Evolutionary conservation across 2,113 vertebrate genomes (phyloP).

Genomic region (Antechinus flavipes): DNA sequence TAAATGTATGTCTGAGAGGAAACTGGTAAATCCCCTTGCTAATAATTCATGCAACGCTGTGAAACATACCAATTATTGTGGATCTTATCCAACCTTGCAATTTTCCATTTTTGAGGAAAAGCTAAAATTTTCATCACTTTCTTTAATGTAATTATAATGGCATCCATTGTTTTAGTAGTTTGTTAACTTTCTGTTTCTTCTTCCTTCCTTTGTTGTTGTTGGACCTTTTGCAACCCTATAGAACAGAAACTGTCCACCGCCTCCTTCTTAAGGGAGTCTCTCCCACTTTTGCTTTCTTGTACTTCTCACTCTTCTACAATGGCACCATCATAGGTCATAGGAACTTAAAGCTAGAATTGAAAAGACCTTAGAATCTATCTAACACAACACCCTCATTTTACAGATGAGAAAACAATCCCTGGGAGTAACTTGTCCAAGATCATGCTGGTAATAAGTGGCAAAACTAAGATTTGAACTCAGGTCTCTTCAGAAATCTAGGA

Average conservation of each 20-base stretch:
- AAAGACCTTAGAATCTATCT: neutral
- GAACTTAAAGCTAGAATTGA: neutral
- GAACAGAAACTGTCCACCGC: neutral
- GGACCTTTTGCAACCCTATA: neutral
- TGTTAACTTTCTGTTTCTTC: neutral
- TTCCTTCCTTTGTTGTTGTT: neutral
- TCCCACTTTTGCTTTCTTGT: neutral
- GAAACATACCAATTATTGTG: neutral
- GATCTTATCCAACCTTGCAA: neutral
- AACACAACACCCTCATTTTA: neutral
- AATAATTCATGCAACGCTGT: neutral
- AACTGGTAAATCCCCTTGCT: neutral
- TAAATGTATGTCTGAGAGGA: neutral
- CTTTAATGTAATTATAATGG: neutral
- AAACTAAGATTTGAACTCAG: neutral
- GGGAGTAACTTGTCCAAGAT: neutral
- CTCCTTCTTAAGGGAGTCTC: neutral
- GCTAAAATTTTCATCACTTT: neutral
- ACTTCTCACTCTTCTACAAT: neutral
- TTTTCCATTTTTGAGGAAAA: neutral
- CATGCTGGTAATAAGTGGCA: neutral
- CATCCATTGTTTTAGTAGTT: neutral
- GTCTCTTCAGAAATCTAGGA: neutral
- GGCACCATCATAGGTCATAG: neutral
- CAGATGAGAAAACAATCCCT: neutral